phyloP scores from a whole-genome alignment of 2,888 invertebrate genomes.

The Lissonota sp. region DNA sequence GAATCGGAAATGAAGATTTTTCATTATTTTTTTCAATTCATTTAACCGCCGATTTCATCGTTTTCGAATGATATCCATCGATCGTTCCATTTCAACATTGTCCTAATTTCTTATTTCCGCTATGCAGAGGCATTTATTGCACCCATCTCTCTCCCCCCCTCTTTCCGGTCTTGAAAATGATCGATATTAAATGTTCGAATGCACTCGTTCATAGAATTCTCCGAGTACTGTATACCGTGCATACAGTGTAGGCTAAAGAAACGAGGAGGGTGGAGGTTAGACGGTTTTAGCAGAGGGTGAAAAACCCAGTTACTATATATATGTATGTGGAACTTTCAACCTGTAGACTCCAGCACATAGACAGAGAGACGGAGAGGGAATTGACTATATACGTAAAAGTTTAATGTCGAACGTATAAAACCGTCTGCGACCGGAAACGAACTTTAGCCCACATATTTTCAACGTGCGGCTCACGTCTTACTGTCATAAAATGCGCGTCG shows the following conservation, averaged over 20 bases:
- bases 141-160: not conserved
- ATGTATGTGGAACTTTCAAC: conserved; percentile 33
- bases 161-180: not conserved
- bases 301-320: not conserved
- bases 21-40: no score
- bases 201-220: conserved; percentile 1
- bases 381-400: conserved; percentile 65
- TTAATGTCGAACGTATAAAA: conserved; percentile 71
- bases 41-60: no score
- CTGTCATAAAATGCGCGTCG: conserved; percentile 53
- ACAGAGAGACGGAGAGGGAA: conserved; percentile 42
- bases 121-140: not conserved
- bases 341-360: conserved; percentile 20
- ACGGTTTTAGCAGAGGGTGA: not conserved
- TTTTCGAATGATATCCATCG: not conserved
- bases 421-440: conserved; percentile 70
- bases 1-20: no score
- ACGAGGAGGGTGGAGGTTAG: conserved; percentile 11
- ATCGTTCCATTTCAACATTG: conserved; percentile 8
- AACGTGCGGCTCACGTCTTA: conserved; percentile 41
- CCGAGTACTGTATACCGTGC: not conserved
- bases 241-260: conserved; percentile 20
- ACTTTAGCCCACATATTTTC: conserved; percentile 71
- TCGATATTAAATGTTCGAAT: conserved; percentile 37
- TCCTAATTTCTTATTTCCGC: conserved; percentile 26